Evolutionary conservation across 2,888 invertebrate species (phyloP).

Genomic region (Protonemura montana): DNA sequence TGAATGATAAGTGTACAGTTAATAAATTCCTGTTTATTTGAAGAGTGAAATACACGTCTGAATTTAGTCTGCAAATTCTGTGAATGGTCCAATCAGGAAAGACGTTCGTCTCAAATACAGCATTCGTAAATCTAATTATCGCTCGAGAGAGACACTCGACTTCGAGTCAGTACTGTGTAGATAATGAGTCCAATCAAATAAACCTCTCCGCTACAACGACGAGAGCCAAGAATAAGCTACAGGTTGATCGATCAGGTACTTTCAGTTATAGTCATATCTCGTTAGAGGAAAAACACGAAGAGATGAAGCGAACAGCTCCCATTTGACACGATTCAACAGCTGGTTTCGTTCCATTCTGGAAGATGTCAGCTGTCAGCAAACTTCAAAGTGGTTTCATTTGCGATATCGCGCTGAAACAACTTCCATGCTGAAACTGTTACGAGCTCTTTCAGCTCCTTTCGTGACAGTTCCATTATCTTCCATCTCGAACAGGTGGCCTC

Average conservation of each 20-base stretch:
- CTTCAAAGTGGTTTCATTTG: conserved; percentile 7
- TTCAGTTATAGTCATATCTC: neutral
- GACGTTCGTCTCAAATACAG: neutral
- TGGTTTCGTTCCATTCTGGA: neutral
- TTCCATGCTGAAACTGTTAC: neutral
- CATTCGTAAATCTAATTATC: neutral
- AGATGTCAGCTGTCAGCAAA: neutral
- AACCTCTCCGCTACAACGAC: neutral
- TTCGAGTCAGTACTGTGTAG: neutral
- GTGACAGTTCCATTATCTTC: neutral
- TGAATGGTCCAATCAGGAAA: neutral
- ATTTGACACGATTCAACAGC: neutral
- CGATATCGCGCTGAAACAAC: neutral
- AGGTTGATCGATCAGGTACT: neutral
- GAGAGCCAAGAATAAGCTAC: neutral
- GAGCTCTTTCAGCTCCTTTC: neutral
- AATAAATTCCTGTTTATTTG: too few species aligned
- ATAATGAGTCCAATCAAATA: neutral
- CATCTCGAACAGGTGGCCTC: neutral
- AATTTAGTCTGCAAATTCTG: neutral
- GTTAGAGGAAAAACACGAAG: neutral
- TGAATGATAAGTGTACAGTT: too few species aligned
- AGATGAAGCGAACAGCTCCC: neutral
- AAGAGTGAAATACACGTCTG: neutral
- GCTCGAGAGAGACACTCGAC: neutral